phyloP scores from a whole-genome alignment of 2,113 vertebrate species.

The Antennarius striatus region DNA sequence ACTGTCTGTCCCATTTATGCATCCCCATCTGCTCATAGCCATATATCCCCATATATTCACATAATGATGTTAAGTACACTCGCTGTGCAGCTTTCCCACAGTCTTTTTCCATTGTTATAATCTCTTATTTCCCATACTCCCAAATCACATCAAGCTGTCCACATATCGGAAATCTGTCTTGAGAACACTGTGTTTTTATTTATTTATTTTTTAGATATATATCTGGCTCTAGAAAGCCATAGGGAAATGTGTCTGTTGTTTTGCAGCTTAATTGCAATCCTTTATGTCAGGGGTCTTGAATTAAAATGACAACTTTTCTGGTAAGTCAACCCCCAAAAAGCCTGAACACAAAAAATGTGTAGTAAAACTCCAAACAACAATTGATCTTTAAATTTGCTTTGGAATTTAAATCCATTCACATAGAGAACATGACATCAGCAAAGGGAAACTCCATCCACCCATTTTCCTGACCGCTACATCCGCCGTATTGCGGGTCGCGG shows the following conservation, averaged over 20 bases:
- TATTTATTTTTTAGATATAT: slow-evolving; percentile 1
- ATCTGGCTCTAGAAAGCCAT: slow-evolving; percentile 30
- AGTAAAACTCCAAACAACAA: too few species aligned
- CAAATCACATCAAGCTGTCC: slow-evolving; percentile 30
- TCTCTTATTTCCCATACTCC: slow-evolving; percentile 28
- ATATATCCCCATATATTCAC: slow-evolving; percentile 16
- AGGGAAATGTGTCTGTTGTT: slow-evolving; percentile 19
- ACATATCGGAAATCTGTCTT: slow-evolving; percentile 21
- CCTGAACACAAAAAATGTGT: too few species aligned
- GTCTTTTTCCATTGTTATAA: slow-evolving; percentile 38
- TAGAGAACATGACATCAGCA: too few species aligned
- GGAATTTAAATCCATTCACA: too few species aligned
- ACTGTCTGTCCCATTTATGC: slow-evolving; percentile 53
- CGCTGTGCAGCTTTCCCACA: slow-evolving; percentile 47
- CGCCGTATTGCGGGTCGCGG: too few species aligned
- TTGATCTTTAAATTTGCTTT: too few species aligned
- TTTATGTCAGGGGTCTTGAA: slow-evolving; percentile 10
- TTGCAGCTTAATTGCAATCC: slow-evolving; percentile 31
- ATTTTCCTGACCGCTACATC: too few species aligned
- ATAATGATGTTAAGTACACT: slow-evolving; percentile 36
- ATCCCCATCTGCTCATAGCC: slow-evolving; percentile 64
- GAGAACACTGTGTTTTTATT: slow-evolving; percentile 5
- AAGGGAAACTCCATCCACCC: too few species aligned
- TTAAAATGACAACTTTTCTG: not conserved
- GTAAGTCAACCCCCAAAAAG: too few species aligned